Base-by-base conservation (phyloP, 1,140 invertebrate species). In the Sinella curviseta region DNA sequence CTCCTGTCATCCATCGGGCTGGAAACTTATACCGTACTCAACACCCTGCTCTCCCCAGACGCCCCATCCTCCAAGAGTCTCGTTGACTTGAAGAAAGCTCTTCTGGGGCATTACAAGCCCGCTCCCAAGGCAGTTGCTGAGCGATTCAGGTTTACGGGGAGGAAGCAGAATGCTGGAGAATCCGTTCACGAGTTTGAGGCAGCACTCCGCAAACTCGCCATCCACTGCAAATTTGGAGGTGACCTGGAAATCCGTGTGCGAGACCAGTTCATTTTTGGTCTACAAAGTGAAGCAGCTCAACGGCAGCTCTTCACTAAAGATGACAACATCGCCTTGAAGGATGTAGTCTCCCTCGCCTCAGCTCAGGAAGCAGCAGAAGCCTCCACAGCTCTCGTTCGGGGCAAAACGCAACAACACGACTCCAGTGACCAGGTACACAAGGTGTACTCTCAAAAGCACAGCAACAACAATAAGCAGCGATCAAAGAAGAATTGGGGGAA, bases 221-320 rank as follows among this genome's bases (percentile, higher is more conserved):
- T 57, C 31, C 65, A 79, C 31, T 83, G 82, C 30, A 80, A 80
- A 33, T 83, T 82, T 74, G 74, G 55, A 1, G 36, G 20, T 35
- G 54, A 79, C 30, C 76, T 83, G 34, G 4, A 74, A 83, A 8
- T 39, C 30, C 39, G 39, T 0, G 57, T 83, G 24, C 26, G 82
- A n/a, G 82, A 83, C 76, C 75, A 60, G 39, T 80, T 83, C 20
- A 76, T 83, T 8, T 74, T 82, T 31, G 77, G 82, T 12, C 24
- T 83, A 1, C 17, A 24, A 14, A 77, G 74, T 70, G 67, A 78
- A 39, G 48, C 80, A 20, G 34, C 80, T 2, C 80, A 81, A 31
- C n/a, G 31, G 17, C 1, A 30, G 20, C 0, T 77, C 0, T 70
- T 80, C 35, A 39, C 57, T n/a, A n/a, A n/a, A n/a, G n/a, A n/a